A percentile compares a stretch with the other conserved stretches of the same genome.
Evolutionary conservation across 2,797 vertebrate species (phyloP).

Genomic region (Varecia variegata): DNA sequence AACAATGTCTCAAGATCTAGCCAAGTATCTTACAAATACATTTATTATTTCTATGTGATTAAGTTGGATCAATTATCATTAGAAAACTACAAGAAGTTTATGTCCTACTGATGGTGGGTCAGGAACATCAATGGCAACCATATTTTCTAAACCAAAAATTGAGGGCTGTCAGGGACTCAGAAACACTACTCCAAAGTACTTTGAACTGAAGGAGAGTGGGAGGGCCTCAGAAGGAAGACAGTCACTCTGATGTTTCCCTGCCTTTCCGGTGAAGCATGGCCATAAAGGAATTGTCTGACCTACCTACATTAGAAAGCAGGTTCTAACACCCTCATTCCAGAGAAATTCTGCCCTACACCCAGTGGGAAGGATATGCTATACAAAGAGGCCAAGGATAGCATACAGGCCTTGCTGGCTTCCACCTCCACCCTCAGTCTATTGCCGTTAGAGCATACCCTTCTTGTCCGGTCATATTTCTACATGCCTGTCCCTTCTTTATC

Average conservation of each 20-base stretch:
- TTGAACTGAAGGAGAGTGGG: neutral
- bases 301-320: neutral
- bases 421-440: neutral
- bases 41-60: neutral
- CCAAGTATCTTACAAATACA: neutral
- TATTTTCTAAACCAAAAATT: neutral
- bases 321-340: neutral
- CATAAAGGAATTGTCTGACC: neutral
- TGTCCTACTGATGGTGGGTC: neutral
- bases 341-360: neutral
- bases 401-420: neutral
- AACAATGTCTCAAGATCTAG: neutral
- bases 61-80: neutral
- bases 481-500: neutral
- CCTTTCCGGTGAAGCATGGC: neutral
- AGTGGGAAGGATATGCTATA: too few species aligned
- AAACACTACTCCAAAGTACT: neutral
- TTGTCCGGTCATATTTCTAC: neutral
- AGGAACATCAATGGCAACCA: neutral
- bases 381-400: neutral
- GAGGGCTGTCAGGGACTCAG: neutral
- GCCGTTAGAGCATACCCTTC: neutral
- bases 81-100: neutral
- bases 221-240: neutral
- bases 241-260: neutral